Percentiles rank a stretch among this genome's conserved stretches.
Evolutionary conservation across 2,888 invertebrate genomes (phyloP).

Genomic region (Epiblema foenella): DNA sequence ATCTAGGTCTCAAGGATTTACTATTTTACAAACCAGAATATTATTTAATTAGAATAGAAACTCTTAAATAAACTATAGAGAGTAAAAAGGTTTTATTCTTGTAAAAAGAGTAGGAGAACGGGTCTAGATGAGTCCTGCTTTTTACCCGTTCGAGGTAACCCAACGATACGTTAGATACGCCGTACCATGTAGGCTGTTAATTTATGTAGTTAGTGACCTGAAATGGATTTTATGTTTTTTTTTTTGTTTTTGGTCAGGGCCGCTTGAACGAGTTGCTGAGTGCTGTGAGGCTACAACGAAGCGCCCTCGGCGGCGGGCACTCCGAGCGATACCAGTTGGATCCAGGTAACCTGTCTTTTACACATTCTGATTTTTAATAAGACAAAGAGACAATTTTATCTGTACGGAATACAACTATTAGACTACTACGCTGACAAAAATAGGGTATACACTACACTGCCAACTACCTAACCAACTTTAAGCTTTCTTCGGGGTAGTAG

Average conservation of each 20-base stretch:
- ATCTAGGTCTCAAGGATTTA: no score
- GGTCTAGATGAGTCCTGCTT: no score
- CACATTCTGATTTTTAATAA: not conserved
- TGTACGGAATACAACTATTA: not conserved
- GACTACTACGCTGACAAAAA: not conserved
- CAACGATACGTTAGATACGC: no score
- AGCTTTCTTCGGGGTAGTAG: not conserved
- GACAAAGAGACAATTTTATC: not conserved
- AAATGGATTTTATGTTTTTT: conserved; percentile 16
- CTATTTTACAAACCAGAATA: no score
- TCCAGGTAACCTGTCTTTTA: conserved; percentile 67
- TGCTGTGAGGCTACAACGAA: conserved; percentile 91
- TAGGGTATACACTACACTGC: not conserved
- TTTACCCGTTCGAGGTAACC: no score
- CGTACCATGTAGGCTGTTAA: no score
- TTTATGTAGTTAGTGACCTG: no score
- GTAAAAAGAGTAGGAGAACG: no score
- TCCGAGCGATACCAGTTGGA: conserved; percentile 93
- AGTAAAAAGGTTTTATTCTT: no score
- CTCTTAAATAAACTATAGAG: no score
- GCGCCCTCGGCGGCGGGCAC: conserved; percentile 84
- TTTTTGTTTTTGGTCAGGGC: conserved; percentile 87
- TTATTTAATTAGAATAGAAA: no score
- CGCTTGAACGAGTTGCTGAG: conserved; percentile 95
- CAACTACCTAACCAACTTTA: not conserved